Evolutionary conservation across 2,888 invertebrate genomes (phyloP).

Genomic region (Nomada goodeniana): DNA sequence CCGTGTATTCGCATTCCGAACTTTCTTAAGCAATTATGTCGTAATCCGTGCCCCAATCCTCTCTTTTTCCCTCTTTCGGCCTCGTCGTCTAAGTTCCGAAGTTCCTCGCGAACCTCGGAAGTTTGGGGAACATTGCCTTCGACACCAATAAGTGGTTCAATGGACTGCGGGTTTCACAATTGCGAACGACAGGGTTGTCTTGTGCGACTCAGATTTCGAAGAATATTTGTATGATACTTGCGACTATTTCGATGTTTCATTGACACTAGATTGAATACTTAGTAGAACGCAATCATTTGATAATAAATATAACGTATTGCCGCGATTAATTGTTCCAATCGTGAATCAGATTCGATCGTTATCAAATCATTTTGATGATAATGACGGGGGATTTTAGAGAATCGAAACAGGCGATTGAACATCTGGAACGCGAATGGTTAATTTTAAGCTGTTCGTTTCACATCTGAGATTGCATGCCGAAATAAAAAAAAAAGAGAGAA

Average conservation of each 20-base stretch:
- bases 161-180: background rate
- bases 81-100: background rate
- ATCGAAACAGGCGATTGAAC: background rate
- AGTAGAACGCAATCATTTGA: no score
- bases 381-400: background rate
- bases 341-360: background rate
- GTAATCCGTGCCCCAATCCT: conserved; percentile 64
- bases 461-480: background rate
- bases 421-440: background rate
- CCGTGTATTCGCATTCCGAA: conserved; percentile 67
- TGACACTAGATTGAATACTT: no score
- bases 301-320: no score
- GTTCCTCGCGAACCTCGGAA: background rate
- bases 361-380: background rate
- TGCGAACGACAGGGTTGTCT: background rate
- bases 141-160: background rate
- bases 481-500: no score
- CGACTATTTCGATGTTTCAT: no score
- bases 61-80: conserved; percentile 15
- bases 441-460: background rate
- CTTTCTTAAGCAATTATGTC: conserved; percentile 76
- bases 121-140: background rate
- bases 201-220: background rate
- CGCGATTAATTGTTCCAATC: no score
- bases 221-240: background rate